phyloP scores from a whole-genome alignment of 92 coral and sea anemone species.

The Actinernus sp. region DNA sequence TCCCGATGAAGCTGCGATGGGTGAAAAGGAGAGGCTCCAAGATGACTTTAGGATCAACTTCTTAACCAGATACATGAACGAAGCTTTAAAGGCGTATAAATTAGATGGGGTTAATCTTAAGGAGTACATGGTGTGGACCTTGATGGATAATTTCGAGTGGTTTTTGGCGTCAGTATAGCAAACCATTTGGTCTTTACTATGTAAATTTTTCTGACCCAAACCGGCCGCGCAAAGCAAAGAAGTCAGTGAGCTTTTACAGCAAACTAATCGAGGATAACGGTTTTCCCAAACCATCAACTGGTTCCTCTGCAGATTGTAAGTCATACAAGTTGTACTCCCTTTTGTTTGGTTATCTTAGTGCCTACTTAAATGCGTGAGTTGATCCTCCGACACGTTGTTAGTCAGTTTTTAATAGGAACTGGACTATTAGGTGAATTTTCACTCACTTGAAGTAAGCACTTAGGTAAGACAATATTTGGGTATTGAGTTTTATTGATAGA shows the following conservation, averaged over 20 bases:
- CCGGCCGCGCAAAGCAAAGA: conserved; percentile 58
- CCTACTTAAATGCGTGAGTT: no score
- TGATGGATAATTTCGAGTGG: conserved; percentile 87
- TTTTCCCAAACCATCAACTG: conserved; percentile 29
- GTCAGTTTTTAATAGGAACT: no score
- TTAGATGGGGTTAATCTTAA: conserved; percentile 61
- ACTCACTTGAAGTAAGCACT: no score
- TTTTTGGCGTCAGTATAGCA: conserved; percentile 45
- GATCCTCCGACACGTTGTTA: no score
- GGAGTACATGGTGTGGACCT: conserved; percentile 73
- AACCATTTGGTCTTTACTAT: conserved; percentile 62
- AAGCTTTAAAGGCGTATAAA: conserved; percentile 59
- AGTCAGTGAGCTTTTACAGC: conserved; percentile 62
- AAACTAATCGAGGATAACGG: conserved; percentile 54
- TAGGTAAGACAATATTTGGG: no score
- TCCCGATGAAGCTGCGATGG: background rate
- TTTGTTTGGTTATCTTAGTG: no score
- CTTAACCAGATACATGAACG: conserved; percentile 33
- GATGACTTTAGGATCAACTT: background rate
- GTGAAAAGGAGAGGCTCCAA: background rate
- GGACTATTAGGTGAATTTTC: no score
- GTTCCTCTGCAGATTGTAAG: no score
- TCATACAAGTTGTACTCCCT: no score
- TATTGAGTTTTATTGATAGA: no score
- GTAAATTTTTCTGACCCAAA: conserved; percentile 62